phyloP scores from a whole-genome alignment of 1,140 invertebrate species.

The Drosophila watanabei region DNA sequence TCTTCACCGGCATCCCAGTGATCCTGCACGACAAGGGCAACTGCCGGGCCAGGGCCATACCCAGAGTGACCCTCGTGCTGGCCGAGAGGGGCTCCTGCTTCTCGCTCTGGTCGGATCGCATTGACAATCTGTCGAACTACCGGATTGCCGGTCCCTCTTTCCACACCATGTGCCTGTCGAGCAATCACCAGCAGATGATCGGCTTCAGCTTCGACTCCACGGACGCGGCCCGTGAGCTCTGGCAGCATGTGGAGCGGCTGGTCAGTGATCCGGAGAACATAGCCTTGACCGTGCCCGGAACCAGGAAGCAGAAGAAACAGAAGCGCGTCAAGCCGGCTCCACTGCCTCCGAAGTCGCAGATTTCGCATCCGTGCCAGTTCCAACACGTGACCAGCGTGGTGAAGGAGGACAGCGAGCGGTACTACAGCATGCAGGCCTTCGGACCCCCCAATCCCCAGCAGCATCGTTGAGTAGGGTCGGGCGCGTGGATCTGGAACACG shows the following conservation, averaged over 20 bases:
- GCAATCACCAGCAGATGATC: constrained; percentile 86
- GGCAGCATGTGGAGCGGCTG: constrained; percentile 89
- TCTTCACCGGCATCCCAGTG: constrained; percentile 93
- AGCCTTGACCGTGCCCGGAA: constrained; percentile 89
- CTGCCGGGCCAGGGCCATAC: constrained; percentile 89
- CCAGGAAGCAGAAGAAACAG: constrained; percentile 87
- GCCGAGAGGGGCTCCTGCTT: constrained; percentile 95
- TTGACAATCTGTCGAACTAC: constrained; percentile 90
- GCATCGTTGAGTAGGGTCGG: constrained; percentile 82
- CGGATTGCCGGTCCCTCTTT: constrained; percentile 90
- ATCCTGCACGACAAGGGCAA: constrained; percentile 92
- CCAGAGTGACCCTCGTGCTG: constrained; percentile 91
- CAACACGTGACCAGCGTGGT: constrained; percentile 94
- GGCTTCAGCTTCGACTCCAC: constrained; percentile 92
- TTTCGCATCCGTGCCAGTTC: constrained; percentile 95
- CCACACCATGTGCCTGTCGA: constrained; percentile 93
- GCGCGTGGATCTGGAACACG: constrained; percentile 81
- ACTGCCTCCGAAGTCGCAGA: constrained; percentile 92
- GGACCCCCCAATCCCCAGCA: constrained; percentile 81
- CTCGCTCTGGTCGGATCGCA: constrained; percentile 94
- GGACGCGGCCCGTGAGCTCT: constrained; percentile 91
- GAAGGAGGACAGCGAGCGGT: constrained; percentile 88
- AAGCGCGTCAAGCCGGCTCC: constrained; percentile 86
- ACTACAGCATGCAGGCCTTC: constrained; percentile 89
- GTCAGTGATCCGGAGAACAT: constrained; percentile 93